Conservation (phyloP, 2,113 vertebrate species). For the Sinocyclocheilus grahami region DNA sequence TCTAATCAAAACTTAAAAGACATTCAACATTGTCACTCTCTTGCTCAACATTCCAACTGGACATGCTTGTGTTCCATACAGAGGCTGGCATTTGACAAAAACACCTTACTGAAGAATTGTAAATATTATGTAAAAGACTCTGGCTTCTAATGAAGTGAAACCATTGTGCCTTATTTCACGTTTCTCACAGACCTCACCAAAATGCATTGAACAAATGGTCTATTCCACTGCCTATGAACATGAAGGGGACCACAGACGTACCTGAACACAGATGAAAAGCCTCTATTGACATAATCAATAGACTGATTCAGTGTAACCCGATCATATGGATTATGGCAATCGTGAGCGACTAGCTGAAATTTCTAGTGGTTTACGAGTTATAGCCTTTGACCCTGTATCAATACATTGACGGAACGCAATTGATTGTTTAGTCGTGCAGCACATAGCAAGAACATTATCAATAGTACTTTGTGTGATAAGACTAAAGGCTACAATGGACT, state of each 20-base stretch:
- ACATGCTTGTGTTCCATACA: not conserved
- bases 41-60: not conserved
- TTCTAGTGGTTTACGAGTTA: not conserved
- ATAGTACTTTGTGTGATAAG: constrained; percentile 1
- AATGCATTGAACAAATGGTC: not conserved
- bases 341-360: not conserved
- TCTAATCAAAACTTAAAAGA: not conserved
- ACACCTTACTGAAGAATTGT: not conserved
- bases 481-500: not conserved
- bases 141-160: not conserved
- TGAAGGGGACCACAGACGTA: not conserved
- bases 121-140: not conserved
- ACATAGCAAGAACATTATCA: not conserved
- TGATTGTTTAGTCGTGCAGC: constrained; percentile 13
- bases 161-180: not conserved
- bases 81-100: not conserved
- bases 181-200: not conserved
- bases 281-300: not conserved
- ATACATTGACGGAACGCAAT: not conserved
- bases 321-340: not conserved
- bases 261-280: not conserved
- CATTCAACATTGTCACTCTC: not conserved
- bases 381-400: constrained; percentile 14
- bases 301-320: not conserved
- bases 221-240: not conserved